Conservation (phyloP, 2,888 invertebrate species). For the Danaus chrysippus region DNA sequence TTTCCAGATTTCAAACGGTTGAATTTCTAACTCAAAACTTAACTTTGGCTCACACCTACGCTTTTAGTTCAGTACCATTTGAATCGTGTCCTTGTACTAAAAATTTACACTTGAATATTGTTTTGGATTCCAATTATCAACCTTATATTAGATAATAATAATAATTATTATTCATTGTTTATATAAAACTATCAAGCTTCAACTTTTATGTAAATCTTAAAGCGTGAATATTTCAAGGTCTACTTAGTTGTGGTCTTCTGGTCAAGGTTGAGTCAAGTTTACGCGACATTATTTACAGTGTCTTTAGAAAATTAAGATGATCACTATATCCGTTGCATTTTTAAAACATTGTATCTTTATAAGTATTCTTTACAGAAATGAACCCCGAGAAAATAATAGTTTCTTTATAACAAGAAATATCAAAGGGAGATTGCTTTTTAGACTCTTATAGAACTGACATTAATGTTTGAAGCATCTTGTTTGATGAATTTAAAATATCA, state of each 20-base stretch:
- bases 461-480: background rate
- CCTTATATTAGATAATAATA: no score
- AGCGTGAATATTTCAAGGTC: background rate
- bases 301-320: conserved; percentile 6
- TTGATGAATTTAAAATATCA: no score
- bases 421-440: background rate
- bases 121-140: no score
- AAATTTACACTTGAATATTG: no score
- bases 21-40: background rate
- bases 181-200: no score
- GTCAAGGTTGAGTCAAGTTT: conserved; percentile 3
- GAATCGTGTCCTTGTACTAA: background rate
- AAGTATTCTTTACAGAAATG: conserved; percentile 2
- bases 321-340: background rate
- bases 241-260: background rate
- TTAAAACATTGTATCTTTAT: conserved; percentile 1
- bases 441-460: background rate
- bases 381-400: no score
- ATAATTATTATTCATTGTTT: no score
- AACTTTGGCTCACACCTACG: background rate
- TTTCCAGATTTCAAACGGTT: conserved; percentile 2
- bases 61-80: background rate
- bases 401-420: no score
- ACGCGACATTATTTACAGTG: background rate
- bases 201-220: no score